phyloP scores from a whole-genome alignment of 1,140 invertebrate species.

The Aphelenchoides fujianensis region DNA sequence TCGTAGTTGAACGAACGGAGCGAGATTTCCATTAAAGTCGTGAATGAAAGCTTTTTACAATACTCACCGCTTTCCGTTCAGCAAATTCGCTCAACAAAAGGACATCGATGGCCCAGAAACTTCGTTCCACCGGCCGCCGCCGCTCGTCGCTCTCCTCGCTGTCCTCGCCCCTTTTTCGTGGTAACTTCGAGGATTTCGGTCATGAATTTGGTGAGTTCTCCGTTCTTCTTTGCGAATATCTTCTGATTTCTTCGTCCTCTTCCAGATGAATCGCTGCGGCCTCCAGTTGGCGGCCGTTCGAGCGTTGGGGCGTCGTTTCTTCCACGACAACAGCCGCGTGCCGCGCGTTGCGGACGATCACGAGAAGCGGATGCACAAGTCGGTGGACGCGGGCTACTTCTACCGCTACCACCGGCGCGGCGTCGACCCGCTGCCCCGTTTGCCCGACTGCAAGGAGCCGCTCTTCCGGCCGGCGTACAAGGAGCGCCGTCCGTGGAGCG shows the following conservation, averaged over 20 bases:
- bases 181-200: constrained; percentile 7
- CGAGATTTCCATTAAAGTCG: no score
- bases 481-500: constrained; percentile 41
- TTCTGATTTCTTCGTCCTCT: no score
- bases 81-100: no score
- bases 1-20: no score
- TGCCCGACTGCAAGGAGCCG: constrained; percentile 51
- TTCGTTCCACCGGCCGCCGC: no score
- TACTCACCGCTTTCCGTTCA: no score
- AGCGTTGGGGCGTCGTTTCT: neutral
- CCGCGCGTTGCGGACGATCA: constrained; percentile 46
- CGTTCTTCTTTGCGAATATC: neutral
- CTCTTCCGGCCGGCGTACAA: constrained; percentile 48
- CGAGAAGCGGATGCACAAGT: constrained; percentile 53
- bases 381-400: constrained; percentile 50
- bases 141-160: no score
- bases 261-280: neutral
- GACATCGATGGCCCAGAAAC: no score
- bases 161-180: no score
- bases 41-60: no score
- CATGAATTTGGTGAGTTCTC: neutral
- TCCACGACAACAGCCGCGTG: constrained; percentile 29
- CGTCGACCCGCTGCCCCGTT: constrained; percentile 55
- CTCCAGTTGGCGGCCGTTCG: neutral
- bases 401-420: constrained; percentile 60